Base-by-base conservation (phyloP, 2,888 invertebrate genomes). In the Ischnura elegans region DNA sequence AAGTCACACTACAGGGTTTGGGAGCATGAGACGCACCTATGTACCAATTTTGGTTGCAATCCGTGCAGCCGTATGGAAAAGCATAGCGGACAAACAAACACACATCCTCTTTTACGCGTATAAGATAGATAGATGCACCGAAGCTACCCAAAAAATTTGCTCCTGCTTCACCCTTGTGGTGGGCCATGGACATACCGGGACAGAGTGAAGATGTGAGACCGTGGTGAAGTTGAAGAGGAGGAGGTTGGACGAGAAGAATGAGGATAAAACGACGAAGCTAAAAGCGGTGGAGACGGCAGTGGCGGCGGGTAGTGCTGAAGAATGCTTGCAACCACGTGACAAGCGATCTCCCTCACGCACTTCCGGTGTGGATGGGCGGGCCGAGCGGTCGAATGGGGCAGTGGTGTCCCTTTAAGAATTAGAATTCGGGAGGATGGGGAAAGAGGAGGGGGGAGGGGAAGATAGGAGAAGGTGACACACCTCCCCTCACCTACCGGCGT, bases 251-350 rank as follows among this genome's bases (percentile, higher is more conserved):
- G 13, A n/a, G 90, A 51, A 51, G 51, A 51, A 51, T 51, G 51
- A 51, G 90, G 43, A 55, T 55, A 36, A 42, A 61, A 43, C 8
- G 43, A 43, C 25, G n/a, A 25, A 8, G 8, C 16, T 13, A 51
- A 19, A 51, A 51, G n/a, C n/a, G n/a, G n/a, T n/a, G 19, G 51
- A 19, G 51, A 19, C 51, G 19, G 51, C 51, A 51, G 61, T 43
- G 90, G 29, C 61, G 29, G 25, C 13, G 51, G 51, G 55, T 55
- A 29, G 55, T 42, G 29, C 10, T 55, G 55, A 90, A 90, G 90
- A 90, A 90, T 90, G 90, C 90, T 90, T 90, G 90, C 90, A 66
- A 90, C 90, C 90, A 90, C 90, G 90, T 90, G 90, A 61, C 90
- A 66, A 66, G 61, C 90, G 90, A 90, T 90, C 90, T 90, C 55